Evolutionary conservation across 2,113 vertebrate species (phyloP).

Genomic region (Alexandromys fortis): DNA sequence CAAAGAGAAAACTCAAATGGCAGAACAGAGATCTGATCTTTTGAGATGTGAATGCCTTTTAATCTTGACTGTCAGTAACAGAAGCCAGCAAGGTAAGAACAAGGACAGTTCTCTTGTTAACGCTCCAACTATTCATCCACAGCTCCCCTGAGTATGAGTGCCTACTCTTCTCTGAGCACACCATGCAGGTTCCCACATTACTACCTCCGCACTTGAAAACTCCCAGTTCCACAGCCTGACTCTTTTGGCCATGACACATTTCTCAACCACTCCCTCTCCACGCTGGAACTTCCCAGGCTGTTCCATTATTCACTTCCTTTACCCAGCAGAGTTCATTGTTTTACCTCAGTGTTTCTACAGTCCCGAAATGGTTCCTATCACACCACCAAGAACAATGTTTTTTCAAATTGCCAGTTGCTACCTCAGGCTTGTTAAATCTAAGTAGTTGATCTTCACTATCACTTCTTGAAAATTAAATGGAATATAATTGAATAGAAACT

Average conservation of each 20-base stretch:
- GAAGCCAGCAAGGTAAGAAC: not conserved
- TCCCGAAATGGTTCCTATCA: not conserved
- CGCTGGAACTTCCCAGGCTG: not conserved
- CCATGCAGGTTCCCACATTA: not conserved
- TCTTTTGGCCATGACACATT: not conserved
- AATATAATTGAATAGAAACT: slow-evolving; percentile 14
- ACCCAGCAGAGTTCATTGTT: not conserved
- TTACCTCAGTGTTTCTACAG: slow-evolving; percentile 13
- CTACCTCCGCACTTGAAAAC: slow-evolving; percentile 23
- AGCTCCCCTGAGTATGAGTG: not conserved
- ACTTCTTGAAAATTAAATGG: slow-evolving; percentile 26
- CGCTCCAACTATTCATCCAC: slow-evolving; percentile 7
- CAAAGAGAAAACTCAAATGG: slow-evolving; percentile 23
- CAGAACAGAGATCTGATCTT: not conserved
- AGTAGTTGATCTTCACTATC: not conserved
- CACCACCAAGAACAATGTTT: not conserved
- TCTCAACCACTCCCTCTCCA: not conserved
- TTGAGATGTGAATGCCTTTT: slow-evolving; percentile 24
- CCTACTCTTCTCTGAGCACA: not conserved
- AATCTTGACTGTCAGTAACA: not conserved
- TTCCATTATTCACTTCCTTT: slow-evolving; percentile 12
- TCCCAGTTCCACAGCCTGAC: not conserved
- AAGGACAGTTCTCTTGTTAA: slow-evolving; percentile 1
- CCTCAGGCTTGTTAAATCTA: slow-evolving; percentile 25
- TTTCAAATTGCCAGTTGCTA: slow-evolving; percentile 37